phyloP scores from a whole-genome alignment of 2,888 invertebrate genomes.

The Gandaritis pyraliata region DNA sequence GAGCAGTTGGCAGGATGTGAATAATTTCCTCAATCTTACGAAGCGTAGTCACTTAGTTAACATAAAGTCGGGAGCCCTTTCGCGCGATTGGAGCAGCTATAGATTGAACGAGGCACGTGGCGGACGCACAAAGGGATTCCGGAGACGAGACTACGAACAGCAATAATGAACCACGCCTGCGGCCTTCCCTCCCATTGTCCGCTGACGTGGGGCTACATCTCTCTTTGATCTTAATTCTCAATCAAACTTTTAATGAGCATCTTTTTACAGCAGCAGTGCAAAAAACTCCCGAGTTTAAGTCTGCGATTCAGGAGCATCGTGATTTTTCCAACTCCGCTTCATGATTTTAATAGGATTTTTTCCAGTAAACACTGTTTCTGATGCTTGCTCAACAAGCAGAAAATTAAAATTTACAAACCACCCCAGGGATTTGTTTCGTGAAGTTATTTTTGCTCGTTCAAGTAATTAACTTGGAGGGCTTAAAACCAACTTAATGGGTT shows the following conservation, averaged over 20 bases:
- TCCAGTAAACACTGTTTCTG: slow-evolving; percentile 64
- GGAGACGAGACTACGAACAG: slow-evolving; percentile 56
- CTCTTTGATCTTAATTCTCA: slow-evolving; percentile 58
- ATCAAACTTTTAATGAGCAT: slow-evolving; percentile 54
- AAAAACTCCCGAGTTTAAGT: slow-evolving; percentile 34
- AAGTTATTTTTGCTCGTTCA: slow-evolving; percentile 57
- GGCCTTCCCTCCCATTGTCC: slow-evolving; percentile 57
- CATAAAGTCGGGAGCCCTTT: slow-evolving; percentile 49
- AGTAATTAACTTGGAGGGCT: slow-evolving; percentile 57
- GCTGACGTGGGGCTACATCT: slow-evolving; percentile 51
- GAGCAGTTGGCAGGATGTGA: slow-evolving; percentile 41
- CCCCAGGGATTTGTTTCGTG: slow-evolving; percentile 59
- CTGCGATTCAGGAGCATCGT: slow-evolving; percentile 45
- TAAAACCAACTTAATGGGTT: slow-evolving; percentile 58
- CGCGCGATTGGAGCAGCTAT: slow-evolving; percentile 57
- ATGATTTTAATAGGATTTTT: slow-evolving; percentile 61
- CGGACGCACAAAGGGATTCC: slow-evolving; percentile 67
- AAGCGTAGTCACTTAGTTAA: slow-evolving; percentile 46
- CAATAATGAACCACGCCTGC: slow-evolving; percentile 65
- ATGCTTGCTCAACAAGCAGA: slow-evolving; percentile 70
- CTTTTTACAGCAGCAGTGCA: slow-evolving; percentile 26
- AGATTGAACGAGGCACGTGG: slow-evolving; percentile 60
- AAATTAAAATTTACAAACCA: slow-evolving; percentile 72
- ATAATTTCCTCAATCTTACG: slow-evolving; percentile 42
- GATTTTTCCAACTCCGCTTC: slow-evolving; percentile 57